Conservation (phyloP, 2,888 invertebrate species). For the Ormia ochracea region DNA sequence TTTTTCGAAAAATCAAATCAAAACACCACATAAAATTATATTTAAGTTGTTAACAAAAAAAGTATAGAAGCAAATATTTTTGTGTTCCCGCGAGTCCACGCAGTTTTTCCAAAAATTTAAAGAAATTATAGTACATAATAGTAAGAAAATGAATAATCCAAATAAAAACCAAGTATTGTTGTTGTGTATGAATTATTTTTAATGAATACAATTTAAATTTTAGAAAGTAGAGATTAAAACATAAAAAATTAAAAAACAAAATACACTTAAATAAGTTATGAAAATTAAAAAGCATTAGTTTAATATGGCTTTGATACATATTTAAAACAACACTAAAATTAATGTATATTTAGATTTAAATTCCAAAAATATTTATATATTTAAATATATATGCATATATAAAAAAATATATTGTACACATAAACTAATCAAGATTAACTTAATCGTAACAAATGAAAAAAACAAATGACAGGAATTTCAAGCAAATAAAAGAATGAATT, state of each 20-base stretch:
- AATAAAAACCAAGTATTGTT: conserved; percentile 60
- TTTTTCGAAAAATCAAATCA: background rate
- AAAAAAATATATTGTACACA: conserved; percentile 6
- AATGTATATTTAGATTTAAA: conserved; percentile 19
- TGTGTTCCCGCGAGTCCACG: background rate
- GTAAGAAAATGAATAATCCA: conserved; percentile 51
- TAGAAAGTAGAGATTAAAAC: conserved; percentile 50
- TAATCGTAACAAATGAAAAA: conserved; percentile 1
- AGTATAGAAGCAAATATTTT: background rate
- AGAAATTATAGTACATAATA: conserved; percentile 15
- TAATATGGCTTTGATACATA: conserved; percentile 44
- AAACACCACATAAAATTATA: conserved; percentile 1
- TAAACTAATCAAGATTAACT: background rate
- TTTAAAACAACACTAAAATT: conserved; percentile 2
- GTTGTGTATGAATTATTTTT: conserved; percentile 60
- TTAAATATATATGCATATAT: conserved; percentile 15
- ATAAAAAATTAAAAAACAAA: conserved; percentile 30
- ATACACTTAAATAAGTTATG: conserved; percentile 9
- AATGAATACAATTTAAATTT: conserved; percentile 32
- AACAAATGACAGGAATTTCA: conserved; percentile 38
- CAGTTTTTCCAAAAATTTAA: conserved; percentile 5
- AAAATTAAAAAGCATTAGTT: conserved; percentile 42
- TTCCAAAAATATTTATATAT: conserved; percentile 23
- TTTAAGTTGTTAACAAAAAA: background rate
- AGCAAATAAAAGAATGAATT: conserved; percentile 16